phyloP scores from a whole-genome alignment of 64 coral and sea anemone genomes.

The Porites lutea region DNA sequence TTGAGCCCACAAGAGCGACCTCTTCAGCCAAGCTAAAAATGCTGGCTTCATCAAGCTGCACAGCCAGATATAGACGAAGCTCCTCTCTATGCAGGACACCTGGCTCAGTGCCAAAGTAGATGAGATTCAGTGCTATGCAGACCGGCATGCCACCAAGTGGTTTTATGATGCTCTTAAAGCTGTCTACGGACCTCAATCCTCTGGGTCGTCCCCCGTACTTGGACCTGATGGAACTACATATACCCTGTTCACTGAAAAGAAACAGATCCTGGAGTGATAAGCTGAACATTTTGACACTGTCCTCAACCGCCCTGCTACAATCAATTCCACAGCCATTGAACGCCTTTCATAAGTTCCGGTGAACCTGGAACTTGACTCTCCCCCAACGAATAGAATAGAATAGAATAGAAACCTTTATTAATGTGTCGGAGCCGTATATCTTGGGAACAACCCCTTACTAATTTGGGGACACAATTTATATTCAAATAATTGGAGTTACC shows the following conservation, averaged over 20 bases:
- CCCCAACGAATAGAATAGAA: background rate
- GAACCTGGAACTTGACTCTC: conserved; percentile 22
- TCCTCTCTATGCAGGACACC: background rate
- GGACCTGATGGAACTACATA: background rate
- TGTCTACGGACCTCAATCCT: conserved; percentile 15
- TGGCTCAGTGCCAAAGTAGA: conserved; percentile 37
- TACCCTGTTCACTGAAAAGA: background rate
- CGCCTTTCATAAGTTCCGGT: background rate
- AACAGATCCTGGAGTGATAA: background rate
- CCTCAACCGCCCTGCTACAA: background rate
- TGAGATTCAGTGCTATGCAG: conserved; percentile 31
- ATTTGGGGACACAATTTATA: too few relatives aligned
- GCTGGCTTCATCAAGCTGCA: conserved; percentile 1
- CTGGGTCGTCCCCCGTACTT: background rate
- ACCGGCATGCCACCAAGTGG: conserved; percentile 11
- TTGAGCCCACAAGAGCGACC: conserved; percentile 21
- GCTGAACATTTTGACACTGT: conserved; percentile 14
- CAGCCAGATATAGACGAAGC: background rate
- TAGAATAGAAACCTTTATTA: too few relatives aligned
- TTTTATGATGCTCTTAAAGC: background rate
- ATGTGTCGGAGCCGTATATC: too few relatives aligned
- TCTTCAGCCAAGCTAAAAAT: background rate
- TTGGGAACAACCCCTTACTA: too few relatives aligned
- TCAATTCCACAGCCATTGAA: background rate
- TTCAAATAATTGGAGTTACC: too few relatives aligned